Percentiles rank a stretch among this genome's conserved stretches.
These are phyloP conservation scores for Pangasius macronema DNA, from an alignment of 2,797 vertebrate genomes.

Conservation along the genomic window DNA sequence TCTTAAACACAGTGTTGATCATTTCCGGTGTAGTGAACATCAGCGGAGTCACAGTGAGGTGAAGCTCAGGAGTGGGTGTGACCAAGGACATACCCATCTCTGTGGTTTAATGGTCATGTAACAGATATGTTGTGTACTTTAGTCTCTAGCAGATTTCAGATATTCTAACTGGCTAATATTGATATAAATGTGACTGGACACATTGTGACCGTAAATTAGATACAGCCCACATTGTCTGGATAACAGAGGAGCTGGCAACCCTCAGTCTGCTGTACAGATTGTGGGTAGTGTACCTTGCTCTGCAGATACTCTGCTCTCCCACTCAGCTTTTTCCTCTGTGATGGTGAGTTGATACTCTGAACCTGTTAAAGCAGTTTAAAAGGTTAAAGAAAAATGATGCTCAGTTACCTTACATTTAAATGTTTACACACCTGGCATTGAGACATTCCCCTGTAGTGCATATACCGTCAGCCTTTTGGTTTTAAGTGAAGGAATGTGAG, in stretches of 20 bases:
- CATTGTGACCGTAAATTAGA: not conserved
- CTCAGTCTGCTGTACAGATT: not conserved
- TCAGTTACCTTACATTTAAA: not conserved
- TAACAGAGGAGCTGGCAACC: not conserved
- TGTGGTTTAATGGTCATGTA: not conserved
- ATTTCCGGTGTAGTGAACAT: not conserved
- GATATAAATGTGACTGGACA: no score
- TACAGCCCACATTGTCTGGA: not conserved
- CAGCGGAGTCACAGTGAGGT: not conserved
- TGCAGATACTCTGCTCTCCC: not conserved
- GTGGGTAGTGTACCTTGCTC: not conserved
- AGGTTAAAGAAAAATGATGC: not conserved
- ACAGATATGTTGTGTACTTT: not conserved
- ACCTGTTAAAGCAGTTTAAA: not conserved
- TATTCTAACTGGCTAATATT: not conserved
- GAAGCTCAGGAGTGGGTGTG: not conserved
- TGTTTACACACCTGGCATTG: not conserved
- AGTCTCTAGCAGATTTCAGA: not conserved
- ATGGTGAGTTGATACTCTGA: not conserved
- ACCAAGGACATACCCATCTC: not conserved
- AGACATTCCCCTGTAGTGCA: not conserved
- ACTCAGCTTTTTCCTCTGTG: not conserved
- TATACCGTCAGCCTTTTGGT: not conserved
- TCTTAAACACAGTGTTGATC: not conserved
- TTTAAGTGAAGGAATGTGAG: not conserved